Conservation (phyloP, 2,113 vertebrate species). For the Rhabdornis inornatus region DNA sequence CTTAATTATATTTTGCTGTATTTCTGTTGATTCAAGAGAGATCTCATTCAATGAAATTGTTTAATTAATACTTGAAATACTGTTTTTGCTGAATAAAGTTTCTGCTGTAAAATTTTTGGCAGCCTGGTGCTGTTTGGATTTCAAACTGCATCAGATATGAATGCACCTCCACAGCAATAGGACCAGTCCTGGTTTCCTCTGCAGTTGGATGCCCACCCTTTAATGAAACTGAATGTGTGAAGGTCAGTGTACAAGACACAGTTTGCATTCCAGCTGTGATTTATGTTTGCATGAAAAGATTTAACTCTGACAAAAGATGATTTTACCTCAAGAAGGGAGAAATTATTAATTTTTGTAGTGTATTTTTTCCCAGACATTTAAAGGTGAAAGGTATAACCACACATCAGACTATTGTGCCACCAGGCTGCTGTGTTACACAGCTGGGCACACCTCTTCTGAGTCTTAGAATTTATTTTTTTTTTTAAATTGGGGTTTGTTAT, state of each 20-base stretch:
- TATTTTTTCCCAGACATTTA: not conserved
- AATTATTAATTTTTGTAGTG: not conserved
- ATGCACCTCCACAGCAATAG: conserved; percentile 82
- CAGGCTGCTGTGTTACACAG: not conserved
- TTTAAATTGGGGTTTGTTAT: not conserved
- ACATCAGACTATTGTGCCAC: not conserved
- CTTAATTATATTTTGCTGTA: not conserved
- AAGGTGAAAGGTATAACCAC: not conserved
- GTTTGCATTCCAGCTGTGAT: not conserved
- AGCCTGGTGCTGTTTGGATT: conserved; percentile 87
- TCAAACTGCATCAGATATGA: conserved; percentile 87
- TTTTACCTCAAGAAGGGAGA: not conserved
- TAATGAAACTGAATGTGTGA: conserved; percentile 92
- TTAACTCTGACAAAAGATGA: not conserved
- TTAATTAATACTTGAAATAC: not conserved
- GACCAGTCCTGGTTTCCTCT: conserved; percentile 87
- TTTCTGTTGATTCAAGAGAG: not conserved
- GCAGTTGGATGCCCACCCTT: conserved; percentile 91
- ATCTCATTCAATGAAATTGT: not conserved
- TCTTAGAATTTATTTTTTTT: not conserved
- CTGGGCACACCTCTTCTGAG: not conserved
- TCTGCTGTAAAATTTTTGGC: not conserved
- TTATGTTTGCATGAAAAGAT: not conserved
- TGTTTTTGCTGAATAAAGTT: not conserved
- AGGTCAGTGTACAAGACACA: conserved; percentile 77